These are phyloP conservation scores for Strigamia crassipes DNA, from an alignment of 2,888 invertebrate genomes.

Conservation along the genomic window DNA sequence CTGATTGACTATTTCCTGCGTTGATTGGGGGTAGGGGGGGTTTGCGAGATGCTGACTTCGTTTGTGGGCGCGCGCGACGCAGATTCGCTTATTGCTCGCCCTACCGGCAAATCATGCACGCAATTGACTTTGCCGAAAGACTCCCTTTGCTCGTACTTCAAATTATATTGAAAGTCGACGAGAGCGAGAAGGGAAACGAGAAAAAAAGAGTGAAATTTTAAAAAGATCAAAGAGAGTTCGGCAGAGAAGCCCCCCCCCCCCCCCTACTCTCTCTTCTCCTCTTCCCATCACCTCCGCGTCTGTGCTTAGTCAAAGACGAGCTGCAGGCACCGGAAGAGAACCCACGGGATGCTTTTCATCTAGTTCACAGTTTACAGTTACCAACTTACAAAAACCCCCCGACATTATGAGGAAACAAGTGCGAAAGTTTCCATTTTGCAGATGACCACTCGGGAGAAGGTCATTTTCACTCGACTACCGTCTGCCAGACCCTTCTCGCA, in stretches of 20 bases:
- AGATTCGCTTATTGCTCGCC: slow-evolving; percentile 30
- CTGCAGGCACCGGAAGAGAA: slow-evolving; percentile 26
- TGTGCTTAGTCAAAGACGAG: slow-evolving; percentile 22
- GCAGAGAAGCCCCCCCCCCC: neutral
- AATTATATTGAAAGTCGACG: slow-evolving; percentile 7
- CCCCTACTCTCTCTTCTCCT: too few species aligned
- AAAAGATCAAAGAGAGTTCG: slow-evolving; percentile 30
- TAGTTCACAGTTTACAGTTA: neutral
- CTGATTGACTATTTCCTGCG: slow-evolving; percentile 30
- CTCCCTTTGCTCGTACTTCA: slow-evolving; percentile 26
- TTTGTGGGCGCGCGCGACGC: neutral
- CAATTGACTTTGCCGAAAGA: slow-evolving; percentile 8
- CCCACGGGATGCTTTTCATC: slow-evolving; percentile 30
- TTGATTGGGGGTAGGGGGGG: slow-evolving; percentile 25
- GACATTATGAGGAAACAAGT: neutral
- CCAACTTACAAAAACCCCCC: neutral
- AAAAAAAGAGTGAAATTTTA: slow-evolving; percentile 14
- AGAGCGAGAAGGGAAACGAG: neutral
- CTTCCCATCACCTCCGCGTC: neutral
- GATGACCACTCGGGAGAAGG: neutral
- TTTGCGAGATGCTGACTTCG: slow-evolving; percentile 26
- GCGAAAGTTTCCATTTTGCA: neutral
- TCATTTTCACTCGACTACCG: neutral
- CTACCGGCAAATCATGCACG: slow-evolving; percentile 26
- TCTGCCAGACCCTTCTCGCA: neutral